Evolutionary conservation across 2,113 vertebrate genomes (phyloP).

Genomic region (Datnioides undecimradiatus): DNA sequence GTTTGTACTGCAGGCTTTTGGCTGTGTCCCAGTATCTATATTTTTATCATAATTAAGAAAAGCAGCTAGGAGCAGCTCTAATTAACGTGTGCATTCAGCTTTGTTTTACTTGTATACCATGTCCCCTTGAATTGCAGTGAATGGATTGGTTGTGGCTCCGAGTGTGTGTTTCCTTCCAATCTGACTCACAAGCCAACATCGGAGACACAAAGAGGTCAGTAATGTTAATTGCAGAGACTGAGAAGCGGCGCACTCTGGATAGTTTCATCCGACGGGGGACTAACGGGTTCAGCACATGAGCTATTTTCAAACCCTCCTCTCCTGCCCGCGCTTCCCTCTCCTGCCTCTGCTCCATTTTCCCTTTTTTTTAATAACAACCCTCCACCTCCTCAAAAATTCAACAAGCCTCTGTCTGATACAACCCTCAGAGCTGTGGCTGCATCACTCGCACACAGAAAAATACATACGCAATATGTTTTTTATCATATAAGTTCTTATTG

Average conservation of each 20-base stretch:
- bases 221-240: background rate
- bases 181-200: background rate
- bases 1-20: background rate
- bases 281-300: background rate
- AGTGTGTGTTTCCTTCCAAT: background rate
- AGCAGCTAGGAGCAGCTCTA: too few species aligned
- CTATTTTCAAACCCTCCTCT: slow-evolving; percentile 16
- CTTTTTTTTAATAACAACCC: background rate
- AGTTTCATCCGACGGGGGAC: background rate
- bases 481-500: background rate
- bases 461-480: too few species aligned
- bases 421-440: background rate
- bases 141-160: background rate
- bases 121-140: background rate
- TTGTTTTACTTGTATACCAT: too few species aligned
- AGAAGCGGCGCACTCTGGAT: background rate
- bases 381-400: slow-evolving; percentile 17
- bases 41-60: background rate
- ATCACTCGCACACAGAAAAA: too few species aligned
- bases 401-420: background rate
- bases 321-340: background rate
- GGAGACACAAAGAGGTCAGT: background rate
- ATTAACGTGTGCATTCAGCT: background rate
- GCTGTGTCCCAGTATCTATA: background rate
- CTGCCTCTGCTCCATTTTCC: slow-evolving; percentile 25